Base-by-base conservation (phyloP, 2,113 vertebrate genomes). In the Lanius collurio region DNA sequence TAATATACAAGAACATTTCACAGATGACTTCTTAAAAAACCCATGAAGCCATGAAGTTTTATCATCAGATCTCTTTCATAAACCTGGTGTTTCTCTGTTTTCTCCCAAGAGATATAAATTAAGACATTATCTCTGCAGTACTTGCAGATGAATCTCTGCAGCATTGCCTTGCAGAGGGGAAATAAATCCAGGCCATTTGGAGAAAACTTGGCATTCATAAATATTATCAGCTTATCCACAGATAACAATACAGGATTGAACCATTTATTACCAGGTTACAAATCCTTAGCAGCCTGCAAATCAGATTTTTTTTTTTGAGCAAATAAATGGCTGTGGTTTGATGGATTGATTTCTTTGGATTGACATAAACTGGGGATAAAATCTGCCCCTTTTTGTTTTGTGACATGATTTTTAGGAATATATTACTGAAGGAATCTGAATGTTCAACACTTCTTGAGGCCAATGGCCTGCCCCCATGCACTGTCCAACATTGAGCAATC, bases 151-250 rank as follows among this genome's bases (percentile, higher is more conserved):
- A 89, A 83, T 93, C 59, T 94, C 87, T 91, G 60, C 76, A 89
- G 41, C 60, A 50, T 62, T 84, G 57, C 56, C 79, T 96, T 13
- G 27, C 50, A 88, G 79, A 92, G 57, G 60, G 39, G 37, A 96
- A 92, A 97, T 94, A 96, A 97, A 96, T 83, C 50, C 49, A 60
- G 69, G 27, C 16, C 41, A 78, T 80, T 90, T 90, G 80, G 52
- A 79, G 68, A 83, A 90, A 94, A 91, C 18, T 42, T 8, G 0
- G 30, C 56, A 27, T 64, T 89, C 83, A 86, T 92, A 93, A 94
- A 89, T 78, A 91, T 70, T 46, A 85, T 55, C 50, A 74, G 23
- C 27, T 87, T 77, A 83, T 83, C 31, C 33, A 69, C n/a, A 57
- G 33, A 79, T 79, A 89, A 92, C 62, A 91, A 86, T 49, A 69